phyloP scores from a whole-genome alignment of 2,113 vertebrate genomes.

The Phalacrocorax carbo region DNA sequence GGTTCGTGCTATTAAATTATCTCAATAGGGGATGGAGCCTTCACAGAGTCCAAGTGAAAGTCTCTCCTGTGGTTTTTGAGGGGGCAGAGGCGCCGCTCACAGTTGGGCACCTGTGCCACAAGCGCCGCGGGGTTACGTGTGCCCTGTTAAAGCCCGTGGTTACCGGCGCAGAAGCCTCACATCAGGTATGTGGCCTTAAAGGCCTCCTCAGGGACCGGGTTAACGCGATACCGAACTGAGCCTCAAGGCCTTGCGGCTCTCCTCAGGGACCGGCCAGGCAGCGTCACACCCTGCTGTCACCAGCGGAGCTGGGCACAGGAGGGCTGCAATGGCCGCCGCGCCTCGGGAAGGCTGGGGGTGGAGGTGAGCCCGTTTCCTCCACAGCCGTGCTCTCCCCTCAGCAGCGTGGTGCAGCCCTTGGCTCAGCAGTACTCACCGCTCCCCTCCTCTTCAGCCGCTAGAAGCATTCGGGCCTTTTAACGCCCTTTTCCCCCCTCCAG shows the following conservation, averaged over 20 bases:
- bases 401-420: not conserved
- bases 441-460: not conserved
- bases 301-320: not conserved
- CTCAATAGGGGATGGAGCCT: too few relatives aligned
- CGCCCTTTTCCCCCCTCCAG: too few relatives aligned
- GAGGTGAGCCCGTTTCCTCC: not conserved
- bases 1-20: fast-evolving
- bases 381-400: not conserved
- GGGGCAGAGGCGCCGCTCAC: not conserved
- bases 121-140: not conserved
- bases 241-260: fast-evolving
- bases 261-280: not conserved
- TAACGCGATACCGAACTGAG: fast-evolving
- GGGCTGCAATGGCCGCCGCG: too few relatives aligned
- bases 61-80: too few relatives aligned
- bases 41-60: not conserved
- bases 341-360: not conserved
- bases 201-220: not conserved
- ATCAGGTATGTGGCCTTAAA: not conserved
- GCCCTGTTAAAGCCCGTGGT: too few relatives aligned
- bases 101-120: fast-evolving
- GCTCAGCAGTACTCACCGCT: not conserved
- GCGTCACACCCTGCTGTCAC: too few relatives aligned
- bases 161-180: not conserved
- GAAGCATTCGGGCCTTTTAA: too few relatives aligned